Percentiles rank a stretch among this genome's conserved stretches.
Conservation (phyloP, 2,797 vertebrate species). For the Sebastes oblongus region DNA sequence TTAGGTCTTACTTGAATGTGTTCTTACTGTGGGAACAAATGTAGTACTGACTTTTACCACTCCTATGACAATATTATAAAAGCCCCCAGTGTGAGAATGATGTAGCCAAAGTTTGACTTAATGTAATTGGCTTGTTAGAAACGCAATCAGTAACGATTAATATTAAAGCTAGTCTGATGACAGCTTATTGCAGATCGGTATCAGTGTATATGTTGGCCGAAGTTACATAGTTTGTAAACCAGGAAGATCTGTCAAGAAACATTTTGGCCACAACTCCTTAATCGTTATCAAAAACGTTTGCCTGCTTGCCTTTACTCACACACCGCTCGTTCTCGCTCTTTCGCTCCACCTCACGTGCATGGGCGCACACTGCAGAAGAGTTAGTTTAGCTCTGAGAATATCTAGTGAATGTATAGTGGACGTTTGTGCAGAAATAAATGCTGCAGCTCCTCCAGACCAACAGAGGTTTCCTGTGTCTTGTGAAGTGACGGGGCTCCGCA, state of each 20-base stretch:
- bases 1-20: conserved; percentile 1
- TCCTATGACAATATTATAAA: conserved; percentile 1
- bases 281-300: not conserved
- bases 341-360: no score
- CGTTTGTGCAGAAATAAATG: no score
- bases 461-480: no score
- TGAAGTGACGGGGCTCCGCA: no score
- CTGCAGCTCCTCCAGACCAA: no score
- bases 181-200: not conserved
- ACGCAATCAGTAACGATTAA: not conserved
- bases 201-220: not conserved
- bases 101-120: not conserved
- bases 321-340: no score
- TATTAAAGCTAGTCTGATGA: not conserved
- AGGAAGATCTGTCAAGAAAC: not conserved
- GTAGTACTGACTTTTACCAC: not conserved
- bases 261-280: not conserved
- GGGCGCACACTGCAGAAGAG: no score
- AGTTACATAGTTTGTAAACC: not conserved
- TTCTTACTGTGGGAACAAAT: conserved; percentile 5
- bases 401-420: no score
- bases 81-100: not conserved
- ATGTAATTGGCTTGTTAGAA: conserved; percentile 1
- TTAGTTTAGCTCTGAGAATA: no score
- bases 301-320: no score